Conservation (phyloP, 2,113 vertebrate genomes). For the Hippocampus abdominalis region DNA sequence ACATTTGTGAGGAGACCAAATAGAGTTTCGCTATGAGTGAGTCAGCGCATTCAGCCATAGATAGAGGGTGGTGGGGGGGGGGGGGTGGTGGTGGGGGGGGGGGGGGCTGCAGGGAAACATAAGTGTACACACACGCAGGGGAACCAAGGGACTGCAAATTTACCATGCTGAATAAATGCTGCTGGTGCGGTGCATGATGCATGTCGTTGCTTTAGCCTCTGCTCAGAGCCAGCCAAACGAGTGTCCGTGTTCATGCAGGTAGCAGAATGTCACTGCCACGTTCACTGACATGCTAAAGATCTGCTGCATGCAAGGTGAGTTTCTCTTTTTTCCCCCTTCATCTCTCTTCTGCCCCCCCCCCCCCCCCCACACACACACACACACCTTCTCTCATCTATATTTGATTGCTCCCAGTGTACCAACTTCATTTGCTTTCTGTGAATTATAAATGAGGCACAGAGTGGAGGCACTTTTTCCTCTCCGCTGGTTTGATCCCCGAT, state of each 20-base stretch:
- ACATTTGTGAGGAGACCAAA: constrained; percentile 51
- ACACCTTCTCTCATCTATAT: constrained; percentile 72
- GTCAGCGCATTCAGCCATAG: constrained; percentile 28
- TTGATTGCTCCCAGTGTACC: constrained; percentile 73
- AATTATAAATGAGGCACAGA: constrained; percentile 75
- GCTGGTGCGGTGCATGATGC: constrained; percentile 14
- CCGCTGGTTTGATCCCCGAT: constrained; percentile 66
- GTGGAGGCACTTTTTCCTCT: constrained; percentile 62
- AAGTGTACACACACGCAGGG: constrained; percentile 15
- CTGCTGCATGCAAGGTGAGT: constrained; percentile 49
- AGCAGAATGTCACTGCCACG: constrained; percentile 30
- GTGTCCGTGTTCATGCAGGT: constrained; percentile 19
- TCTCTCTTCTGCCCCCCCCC: constrained; percentile 36
- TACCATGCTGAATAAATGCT: constrained; percentile 12
- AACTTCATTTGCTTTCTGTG: constrained; percentile 73
- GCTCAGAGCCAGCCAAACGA: constrained; percentile 12
- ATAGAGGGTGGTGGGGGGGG: neutral
- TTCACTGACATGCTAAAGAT: constrained; percentile 45
- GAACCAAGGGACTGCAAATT: constrained; percentile 9
- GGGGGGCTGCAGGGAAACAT: constrained; percentile 3
- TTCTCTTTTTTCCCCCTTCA: constrained; percentile 38
- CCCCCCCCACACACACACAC: constrained; percentile 6
- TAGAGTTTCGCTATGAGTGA: constrained; percentile 64
- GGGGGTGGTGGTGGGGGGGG: too few relatives aligned
- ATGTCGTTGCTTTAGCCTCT: constrained; percentile 10